Evolutionary conservation across 37 sponge, comb jelly and placozoan species (phyloP).

Genomic region (Agelas oroides): DNA sequence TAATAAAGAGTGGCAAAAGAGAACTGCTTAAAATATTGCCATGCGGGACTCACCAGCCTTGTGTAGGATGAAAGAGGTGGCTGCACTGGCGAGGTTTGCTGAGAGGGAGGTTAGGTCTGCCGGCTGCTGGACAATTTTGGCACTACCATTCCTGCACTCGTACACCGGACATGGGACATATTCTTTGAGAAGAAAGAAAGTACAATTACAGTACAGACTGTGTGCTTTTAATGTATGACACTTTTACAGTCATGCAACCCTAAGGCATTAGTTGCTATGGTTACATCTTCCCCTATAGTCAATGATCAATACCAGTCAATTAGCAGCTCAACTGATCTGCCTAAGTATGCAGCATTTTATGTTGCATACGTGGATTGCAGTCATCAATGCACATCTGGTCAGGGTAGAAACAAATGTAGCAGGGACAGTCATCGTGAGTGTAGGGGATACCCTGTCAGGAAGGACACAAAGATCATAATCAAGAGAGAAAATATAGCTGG

Average conservation of each 20-base stretch:
- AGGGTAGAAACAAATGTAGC: constrained; percentile 75
- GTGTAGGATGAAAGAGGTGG: constrained; percentile 55
- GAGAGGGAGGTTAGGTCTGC: constrained; percentile 60
- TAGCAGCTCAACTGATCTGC: too few species aligned
- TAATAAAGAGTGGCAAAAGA: too few species aligned
- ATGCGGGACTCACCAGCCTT: constrained; percentile 38
- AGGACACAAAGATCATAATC: background rate
- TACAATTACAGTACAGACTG: too few species aligned
- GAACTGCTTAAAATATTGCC: too few species aligned
- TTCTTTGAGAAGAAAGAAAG: constrained; percentile 10
- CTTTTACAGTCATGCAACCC: too few species aligned
- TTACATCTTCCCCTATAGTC: too few species aligned
- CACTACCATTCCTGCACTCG: constrained; percentile 19
- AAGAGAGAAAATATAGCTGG: background rate
- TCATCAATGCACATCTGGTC: constrained; percentile 30
- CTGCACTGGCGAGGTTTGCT: constrained; percentile 34
- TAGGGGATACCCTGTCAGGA: constrained; percentile 69
- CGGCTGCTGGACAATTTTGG: constrained; percentile 71
- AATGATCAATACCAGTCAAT: too few species aligned
- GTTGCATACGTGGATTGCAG: constrained; percentile 38
- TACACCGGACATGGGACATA: constrained; percentile 63
- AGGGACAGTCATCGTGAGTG: constrained; percentile 77
- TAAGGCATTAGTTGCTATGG: too few species aligned
- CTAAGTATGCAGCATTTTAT: too few species aligned
- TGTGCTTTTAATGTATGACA: too few species aligned